These are phyloP conservation scores for Jacana jacana DNA, from an alignment of 2,113 vertebrate genomes.

Conservation along the genomic window DNA sequence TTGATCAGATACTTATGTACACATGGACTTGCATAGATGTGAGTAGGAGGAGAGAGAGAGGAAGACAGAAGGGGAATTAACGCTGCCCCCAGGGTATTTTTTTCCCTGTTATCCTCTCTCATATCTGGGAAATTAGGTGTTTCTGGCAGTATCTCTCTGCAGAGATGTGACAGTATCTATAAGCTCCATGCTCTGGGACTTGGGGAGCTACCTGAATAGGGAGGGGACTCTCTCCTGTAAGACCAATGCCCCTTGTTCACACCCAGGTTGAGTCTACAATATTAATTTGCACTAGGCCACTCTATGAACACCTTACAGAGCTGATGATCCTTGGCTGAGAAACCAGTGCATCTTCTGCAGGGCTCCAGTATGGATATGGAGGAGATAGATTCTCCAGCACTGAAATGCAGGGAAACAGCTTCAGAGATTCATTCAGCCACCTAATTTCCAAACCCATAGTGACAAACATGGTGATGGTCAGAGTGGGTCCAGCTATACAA, in stretches of 20 bases:
- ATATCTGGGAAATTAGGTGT: background rate
- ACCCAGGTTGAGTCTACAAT: background rate
- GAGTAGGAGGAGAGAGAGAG: background rate
- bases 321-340: background rate
- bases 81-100: background rate
- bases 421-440: background rate
- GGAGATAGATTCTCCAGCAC: rapidly evolving
- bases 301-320: background rate
- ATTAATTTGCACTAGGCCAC: background rate
- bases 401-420: background rate
- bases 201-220: background rate
- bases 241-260: background rate
- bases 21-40: background rate
- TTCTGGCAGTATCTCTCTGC: background rate
- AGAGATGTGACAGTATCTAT: background rate
- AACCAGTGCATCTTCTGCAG: background rate
- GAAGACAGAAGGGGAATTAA: background rate
- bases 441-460: background rate
- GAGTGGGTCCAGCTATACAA: background rate
- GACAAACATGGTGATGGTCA: background rate
- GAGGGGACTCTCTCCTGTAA: background rate
- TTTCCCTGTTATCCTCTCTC: background rate
- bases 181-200: background rate
- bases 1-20: rapidly evolving
- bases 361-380: background rate